Base-by-base conservation (phyloP, 2,888 invertebrate genomes). In the Imbricaverruca yamaguchii region DNA sequence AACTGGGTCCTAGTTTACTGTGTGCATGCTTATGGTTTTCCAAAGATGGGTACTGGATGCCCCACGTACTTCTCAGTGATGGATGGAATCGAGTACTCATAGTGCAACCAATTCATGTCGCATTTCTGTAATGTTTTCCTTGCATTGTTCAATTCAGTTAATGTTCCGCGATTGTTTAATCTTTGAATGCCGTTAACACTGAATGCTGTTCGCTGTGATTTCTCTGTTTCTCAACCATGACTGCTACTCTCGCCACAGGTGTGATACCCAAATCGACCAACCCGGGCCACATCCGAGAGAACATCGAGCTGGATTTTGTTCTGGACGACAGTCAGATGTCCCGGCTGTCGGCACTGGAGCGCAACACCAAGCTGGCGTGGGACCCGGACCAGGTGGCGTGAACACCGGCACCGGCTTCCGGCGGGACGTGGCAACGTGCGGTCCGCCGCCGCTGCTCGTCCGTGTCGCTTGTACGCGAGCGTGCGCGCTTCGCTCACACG, bases 261-360 rank as follows among this genome's bases (percentile, higher is more conserved):
- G 88, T 93, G 0, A 91, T 93, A 83, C 92, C 92, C 0, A 92
- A 92, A 86, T 91, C 92, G 0, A 87, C 88, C 0, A 89, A 90
- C 25, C 87, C 88, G 55, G 86, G 87, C 25, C 91, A 91, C 81
- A 91, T 93, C 55, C 87, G 87, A 82, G 88, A 90, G 82, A 92
- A 93, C 85, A 88, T 90, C 65, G 84, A 89, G 55, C 85, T 92
- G 11, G 88, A 92, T 85, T 92, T 92, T 85, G 86, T 85, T 2
- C 89, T 93, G 65, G 86, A 89, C 1, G 86, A 89, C 13, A 87
- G 88, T 23, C 89, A 91, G 83, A 90, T 92, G 89, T 85, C 86
- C 80, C 84, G 83, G 55, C 86, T 91, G 81, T 88, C 87, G 82
- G 87, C 86, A 82, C 86, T 91, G 39, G 85, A 86, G 23, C 86